Conservation (phyloP, 2,888 invertebrate species). For the Agrilus mali region DNA sequence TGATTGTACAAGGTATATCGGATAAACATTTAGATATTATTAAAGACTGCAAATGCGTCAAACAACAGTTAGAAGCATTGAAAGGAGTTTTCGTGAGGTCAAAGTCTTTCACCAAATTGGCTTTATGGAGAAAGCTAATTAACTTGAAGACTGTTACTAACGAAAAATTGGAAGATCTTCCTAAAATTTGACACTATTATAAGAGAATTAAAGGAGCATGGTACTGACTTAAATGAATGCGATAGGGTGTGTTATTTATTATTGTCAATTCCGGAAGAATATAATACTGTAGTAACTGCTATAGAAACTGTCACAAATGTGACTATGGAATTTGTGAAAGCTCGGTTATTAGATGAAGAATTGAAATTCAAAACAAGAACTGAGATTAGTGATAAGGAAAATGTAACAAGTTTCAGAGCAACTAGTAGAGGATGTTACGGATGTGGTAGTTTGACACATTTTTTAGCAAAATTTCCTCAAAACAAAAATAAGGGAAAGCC, state of each 20-base stretch:
- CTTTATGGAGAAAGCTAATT: slow-evolving; percentile 12
- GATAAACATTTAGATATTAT: not conserved
- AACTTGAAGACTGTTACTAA: slow-evolving; percentile 12
- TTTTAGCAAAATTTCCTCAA: no score
- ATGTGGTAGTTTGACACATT: no score
- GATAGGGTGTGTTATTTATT: slow-evolving; percentile 17
- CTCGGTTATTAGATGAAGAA: slow-evolving; percentile 13
- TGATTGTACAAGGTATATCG: no score
- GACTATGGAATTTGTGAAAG: slow-evolving; percentile 17
- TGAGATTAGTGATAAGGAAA: no score
- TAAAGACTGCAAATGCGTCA: not conserved
- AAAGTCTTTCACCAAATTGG: slow-evolving; percentile 2
- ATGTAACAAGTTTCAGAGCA: no score
- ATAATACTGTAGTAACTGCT: slow-evolving; percentile 16
- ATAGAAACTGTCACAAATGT: slow-evolving; percentile 15
- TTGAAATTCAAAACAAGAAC: slow-evolving; percentile 10
- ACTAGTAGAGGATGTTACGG: no score
- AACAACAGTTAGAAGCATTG: not conserved
- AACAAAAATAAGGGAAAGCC: no score
- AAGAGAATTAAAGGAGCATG: slow-evolving; percentile 14
- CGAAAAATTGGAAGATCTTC: slow-evolving; percentile 16
- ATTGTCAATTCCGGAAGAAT: slow-evolving; percentile 11
- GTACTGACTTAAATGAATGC: slow-evolving; percentile 15
- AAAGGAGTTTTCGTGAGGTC: not conserved
- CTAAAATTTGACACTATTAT: slow-evolving; percentile 16